These are phyloP conservation scores for Dorcus parallelipipedus DNA, from an alignment of 2,888 invertebrate species.

Conservation along the genomic window DNA sequence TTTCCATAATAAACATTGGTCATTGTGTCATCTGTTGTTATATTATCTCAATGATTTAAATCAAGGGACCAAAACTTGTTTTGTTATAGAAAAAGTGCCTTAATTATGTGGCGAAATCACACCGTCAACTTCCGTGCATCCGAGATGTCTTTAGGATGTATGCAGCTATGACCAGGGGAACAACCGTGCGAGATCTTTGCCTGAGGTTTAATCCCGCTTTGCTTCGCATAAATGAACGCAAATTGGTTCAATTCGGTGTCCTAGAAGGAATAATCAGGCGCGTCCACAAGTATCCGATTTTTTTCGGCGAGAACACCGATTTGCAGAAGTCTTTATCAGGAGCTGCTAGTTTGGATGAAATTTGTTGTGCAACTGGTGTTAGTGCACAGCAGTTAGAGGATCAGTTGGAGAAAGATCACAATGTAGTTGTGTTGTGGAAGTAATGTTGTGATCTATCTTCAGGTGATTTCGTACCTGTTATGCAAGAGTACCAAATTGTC, in stretches of 20 bases:
- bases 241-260: constrained; percentile 84
- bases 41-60: constrained; percentile 3
- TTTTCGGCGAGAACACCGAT: constrained; percentile 37
- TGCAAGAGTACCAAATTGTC: no score
- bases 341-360: constrained; percentile 79
- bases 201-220: constrained; percentile 68
- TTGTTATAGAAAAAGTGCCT: constrained; percentile 46
- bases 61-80: not conserved
- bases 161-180: constrained; percentile 67
- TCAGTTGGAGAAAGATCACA: constrained; percentile 79
- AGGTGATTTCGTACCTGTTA: no score
- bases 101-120: constrained; percentile 41
- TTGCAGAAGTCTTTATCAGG: constrained; percentile 75
- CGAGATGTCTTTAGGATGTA: constrained; percentile 62
- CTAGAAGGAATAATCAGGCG: constrained; percentile 78
- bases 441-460: constrained; percentile 41
- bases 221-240: constrained; percentile 74
- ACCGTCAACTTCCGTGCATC: constrained; percentile 51
- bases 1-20: no score
- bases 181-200: constrained; percentile 68
- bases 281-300: constrained; percentile 63
- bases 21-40: not conserved
- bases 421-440: constrained; percentile 78
- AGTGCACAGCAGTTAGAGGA: constrained; percentile 74
- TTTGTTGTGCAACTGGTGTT: constrained; percentile 80